Evolutionary conservation across 2,888 invertebrate species (phyloP).

Genomic region (Panzeria rudis): DNA sequence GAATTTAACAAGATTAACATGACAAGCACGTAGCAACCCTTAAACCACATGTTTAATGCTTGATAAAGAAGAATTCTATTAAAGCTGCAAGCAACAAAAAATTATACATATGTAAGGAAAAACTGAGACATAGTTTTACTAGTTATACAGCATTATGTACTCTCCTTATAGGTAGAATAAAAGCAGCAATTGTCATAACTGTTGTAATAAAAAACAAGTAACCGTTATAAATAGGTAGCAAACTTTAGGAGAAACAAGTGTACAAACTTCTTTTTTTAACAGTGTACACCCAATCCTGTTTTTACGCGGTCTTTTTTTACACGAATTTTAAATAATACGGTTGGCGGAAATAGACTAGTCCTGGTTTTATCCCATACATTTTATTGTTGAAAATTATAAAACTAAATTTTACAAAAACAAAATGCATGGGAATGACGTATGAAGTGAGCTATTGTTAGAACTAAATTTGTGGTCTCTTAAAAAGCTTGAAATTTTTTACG

Average conservation of each 20-base stretch:
- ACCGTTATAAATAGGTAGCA: not conserved
- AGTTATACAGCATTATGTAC: not conserved
- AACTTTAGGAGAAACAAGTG: not conserved
- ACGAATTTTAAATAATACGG: too few relatives aligned
- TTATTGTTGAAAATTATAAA: too few relatives aligned
- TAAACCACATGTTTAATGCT: constrained; percentile 55
- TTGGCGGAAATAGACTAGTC: too few relatives aligned
- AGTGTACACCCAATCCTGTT: too few relatives aligned
- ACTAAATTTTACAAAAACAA: too few relatives aligned
- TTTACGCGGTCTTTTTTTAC: too few relatives aligned
- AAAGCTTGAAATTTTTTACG: too few relatives aligned
- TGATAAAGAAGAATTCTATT: constrained; percentile 36
- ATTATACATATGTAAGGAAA: not conserved
- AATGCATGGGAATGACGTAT: too few relatives aligned
- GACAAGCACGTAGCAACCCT: constrained; percentile 57
- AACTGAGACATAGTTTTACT: constrained; percentile 17
- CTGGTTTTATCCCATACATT: too few relatives aligned
- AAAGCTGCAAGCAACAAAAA: constrained; percentile 6
- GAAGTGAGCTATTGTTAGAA: too few relatives aligned
- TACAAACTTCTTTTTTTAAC: not conserved
- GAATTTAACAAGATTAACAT: constrained; percentile 51
- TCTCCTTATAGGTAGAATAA: not conserved
- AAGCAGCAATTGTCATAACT: constrained; percentile 44
- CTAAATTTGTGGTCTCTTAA: too few relatives aligned
- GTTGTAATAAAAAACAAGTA: not conserved